Conservation (phyloP, 2,113 vertebrate species). For the Cavia aperea region DNA sequence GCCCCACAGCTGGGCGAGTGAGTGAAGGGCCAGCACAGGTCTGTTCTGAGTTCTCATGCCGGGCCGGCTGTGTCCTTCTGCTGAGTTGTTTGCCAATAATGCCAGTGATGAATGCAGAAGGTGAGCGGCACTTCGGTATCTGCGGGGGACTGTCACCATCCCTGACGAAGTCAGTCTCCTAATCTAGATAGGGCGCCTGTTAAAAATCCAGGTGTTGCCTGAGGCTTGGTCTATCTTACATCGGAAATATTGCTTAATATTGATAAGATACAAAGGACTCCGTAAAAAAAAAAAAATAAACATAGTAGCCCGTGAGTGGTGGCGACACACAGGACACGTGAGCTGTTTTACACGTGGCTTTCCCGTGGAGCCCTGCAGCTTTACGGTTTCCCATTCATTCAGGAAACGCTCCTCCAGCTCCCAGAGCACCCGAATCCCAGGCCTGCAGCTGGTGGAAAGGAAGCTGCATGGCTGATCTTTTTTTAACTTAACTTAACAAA, state of each 20-base stretch:
- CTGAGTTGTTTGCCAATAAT: not conserved
- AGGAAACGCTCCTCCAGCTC: not conserved
- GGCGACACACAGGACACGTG: fast-evolving
- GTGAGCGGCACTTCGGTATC: not conserved
- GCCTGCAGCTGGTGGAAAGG: not conserved
- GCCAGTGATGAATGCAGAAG: not conserved
- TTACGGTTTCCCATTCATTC: not conserved
- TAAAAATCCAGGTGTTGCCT: not conserved
- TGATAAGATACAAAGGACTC: not conserved
- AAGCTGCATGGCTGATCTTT: not conserved
- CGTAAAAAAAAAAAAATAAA: not conserved
- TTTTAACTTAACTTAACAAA: not conserved
- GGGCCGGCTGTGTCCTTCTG: not conserved
- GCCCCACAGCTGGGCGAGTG: not conserved
- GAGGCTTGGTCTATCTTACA: not conserved
- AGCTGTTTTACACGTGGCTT: not conserved
- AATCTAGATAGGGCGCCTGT: not conserved
- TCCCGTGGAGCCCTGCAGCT: not conserved
- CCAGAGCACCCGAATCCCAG: not conserved
- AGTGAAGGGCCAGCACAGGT: not conserved
- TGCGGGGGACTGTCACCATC: constrained; percentile 14
- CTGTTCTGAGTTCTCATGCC: not conserved
- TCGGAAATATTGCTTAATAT: not conserved
- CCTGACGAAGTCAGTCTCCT: not conserved
- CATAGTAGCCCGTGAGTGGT: not conserved